Evolutionary conservation across 2,888 invertebrate genomes (phyloP).

Genomic region (Ochropleura leucogaster): DNA sequence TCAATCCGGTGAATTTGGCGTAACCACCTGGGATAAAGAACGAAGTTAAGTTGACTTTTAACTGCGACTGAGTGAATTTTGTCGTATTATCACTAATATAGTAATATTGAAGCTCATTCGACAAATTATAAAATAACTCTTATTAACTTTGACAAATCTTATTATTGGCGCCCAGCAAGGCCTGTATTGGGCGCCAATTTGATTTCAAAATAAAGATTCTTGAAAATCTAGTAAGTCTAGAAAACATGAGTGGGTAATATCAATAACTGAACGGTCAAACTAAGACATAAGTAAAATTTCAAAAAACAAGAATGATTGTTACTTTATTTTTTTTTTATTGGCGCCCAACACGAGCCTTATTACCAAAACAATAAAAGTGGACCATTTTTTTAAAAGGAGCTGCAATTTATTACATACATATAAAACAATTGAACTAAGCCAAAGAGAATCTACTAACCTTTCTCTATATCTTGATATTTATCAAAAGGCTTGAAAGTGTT

Average conservation of each 20-base stretch:
- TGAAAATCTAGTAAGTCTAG: not conserved
- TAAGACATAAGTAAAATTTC: too few species aligned
- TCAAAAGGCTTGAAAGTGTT: slow-evolving; percentile 97
- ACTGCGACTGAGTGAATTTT: not conserved
- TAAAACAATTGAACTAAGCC: not conserved
- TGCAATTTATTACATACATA: not conserved
- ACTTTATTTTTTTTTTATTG: not conserved
- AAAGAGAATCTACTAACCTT: slow-evolving; percentile 91
- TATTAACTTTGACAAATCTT: not conserved
- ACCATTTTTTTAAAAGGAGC: not conserved
- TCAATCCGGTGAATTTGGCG: slow-evolving; percentile 97
- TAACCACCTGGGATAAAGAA: slow-evolving; percentile 93
- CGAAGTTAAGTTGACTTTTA: slow-evolving; percentile 3
- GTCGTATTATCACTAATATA: not conserved
- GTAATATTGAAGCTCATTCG: not conserved
- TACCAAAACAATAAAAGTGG: not conserved
- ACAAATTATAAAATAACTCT: not conserved
- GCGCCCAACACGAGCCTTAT: slow-evolving; percentile 21
- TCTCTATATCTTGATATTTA: slow-evolving; percentile 98
- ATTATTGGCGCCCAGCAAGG: slow-evolving; percentile 4
- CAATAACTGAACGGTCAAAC: not conserved
- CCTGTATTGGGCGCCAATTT: not conserved
- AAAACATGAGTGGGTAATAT: not conserved
- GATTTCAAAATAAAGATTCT: not conserved
- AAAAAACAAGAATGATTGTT: not conserved